Evolutionary conservation across 1,140 invertebrate species (phyloP), one percentile per base, ranked within the genome.

Genomic region (Ceratina calcarata): DNA sequence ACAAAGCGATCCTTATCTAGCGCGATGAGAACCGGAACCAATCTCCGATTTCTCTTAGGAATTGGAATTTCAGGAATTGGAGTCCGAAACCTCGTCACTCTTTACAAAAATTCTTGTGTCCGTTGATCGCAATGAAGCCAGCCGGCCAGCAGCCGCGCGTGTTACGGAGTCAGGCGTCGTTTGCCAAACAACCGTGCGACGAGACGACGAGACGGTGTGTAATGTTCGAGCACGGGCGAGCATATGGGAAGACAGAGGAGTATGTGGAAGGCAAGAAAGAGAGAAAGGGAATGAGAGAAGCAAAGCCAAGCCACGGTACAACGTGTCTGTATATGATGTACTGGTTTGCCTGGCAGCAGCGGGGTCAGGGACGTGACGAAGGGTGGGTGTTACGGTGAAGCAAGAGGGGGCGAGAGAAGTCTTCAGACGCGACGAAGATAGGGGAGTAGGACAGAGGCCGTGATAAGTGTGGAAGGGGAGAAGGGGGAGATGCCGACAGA

Each of bases 281-380:
- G 64, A 20, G 32, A 51, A 13, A 0, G n/a, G 10, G 20, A 67
- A 79, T 74, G 27, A 76, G 27, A 1, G 22, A 27, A 27, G 4
- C 27, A n/a, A 18, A 49, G 12, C 58, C 4, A 13, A 13, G 71
- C 32, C 49, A 64, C 62, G 71, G 62, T 37, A 78, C 75, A 60
- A 86, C 81, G 84, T 85, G 83, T 80, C 74, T 71, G 70, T 86
- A 51, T 78, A 85, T 85, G 84, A 86, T 86, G 83, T 86, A 86
- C 81, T 82, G 82, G 82, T 82, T 82, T 78, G 82, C 68, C 83
- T 74, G 84, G 66, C 55, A 61, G 83, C 83, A 55, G 83, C 72
- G 84, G 83, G 84, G 84, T 86, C 83, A 82, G 79, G 79, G 80
- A 78, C 83, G 83, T 53, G 62, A 32, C 49, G 70, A 81, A 77